phyloP scores from a whole-genome alignment of 2,797 vertebrate genomes.

The Synanceia verrucosa region DNA sequence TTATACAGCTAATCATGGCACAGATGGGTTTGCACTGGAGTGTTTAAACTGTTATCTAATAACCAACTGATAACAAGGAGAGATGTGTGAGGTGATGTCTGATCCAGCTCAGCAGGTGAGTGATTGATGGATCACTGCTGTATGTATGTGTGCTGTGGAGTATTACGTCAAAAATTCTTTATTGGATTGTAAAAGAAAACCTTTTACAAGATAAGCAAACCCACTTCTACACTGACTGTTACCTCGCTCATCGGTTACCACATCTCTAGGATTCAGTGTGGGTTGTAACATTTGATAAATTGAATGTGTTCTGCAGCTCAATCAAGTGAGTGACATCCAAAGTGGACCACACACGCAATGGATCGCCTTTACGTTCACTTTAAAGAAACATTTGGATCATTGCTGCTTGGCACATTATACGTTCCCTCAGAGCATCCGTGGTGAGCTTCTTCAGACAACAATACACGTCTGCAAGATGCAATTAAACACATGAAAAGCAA shows the following conservation, averaged over 20 bases:
- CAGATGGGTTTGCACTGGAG: neutral
- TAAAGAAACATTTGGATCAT: neutral
- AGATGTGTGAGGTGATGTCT: neutral
- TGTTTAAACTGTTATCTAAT: neutral
- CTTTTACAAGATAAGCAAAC: neutral
- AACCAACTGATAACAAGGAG: neutral
- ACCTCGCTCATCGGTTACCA: neutral
- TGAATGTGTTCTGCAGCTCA: neutral
- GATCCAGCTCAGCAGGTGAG: neutral
- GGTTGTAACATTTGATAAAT: neutral
- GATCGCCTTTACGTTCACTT: neutral
- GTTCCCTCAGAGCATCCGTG: neutral
- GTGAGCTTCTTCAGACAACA: neutral
- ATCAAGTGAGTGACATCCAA: neutral
- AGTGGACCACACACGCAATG: neutral
- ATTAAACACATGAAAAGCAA: neutral
- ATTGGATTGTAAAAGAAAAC: neutral
- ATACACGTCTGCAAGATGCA: neutral
- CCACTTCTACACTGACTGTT: neutral
- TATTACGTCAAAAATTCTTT: neutral
- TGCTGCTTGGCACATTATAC: neutral
- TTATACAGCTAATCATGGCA: neutral
- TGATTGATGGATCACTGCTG: no score
- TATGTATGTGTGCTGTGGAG: neutral
- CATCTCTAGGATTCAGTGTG: neutral